phyloP scores from a whole-genome alignment of 2,888 invertebrate genomes.

The Gastracanthus pulcherrimus region DNA sequence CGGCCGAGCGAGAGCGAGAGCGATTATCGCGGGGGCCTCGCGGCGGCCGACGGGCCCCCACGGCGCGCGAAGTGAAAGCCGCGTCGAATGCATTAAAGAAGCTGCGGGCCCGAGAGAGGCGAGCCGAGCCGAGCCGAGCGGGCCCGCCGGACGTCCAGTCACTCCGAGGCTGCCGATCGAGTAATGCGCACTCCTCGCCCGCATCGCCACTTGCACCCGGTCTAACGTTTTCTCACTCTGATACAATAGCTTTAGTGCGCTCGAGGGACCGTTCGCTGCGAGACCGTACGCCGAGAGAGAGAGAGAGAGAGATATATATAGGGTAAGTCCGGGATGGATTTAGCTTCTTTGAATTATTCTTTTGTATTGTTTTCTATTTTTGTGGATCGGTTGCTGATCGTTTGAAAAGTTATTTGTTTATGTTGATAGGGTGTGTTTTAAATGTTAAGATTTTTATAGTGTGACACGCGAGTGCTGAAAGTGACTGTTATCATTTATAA shows the following conservation, averaged over 20 bases:
- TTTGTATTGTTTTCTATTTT: neutral
- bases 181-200: conserved; percentile 61
- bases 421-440: neutral
- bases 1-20: conserved; percentile 8
- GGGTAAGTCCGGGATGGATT: neutral
- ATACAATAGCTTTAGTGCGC: too few relatives aligned
- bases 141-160: conserved; percentile 67
- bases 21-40: neutral
- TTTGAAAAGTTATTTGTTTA: neutral
- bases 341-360: neutral
- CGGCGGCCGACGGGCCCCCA: neutral
- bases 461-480: neutral
- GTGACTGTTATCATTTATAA: neutral
- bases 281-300: too few relatives aligned
- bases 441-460: neutral
- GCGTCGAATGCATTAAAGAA: conserved; percentile 71
- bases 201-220: conserved; percentile 2
- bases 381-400: neutral
- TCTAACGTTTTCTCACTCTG: too few relatives aligned
- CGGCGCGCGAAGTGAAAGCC: conserved; percentile 71
- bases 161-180: conserved; percentile 74
- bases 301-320: too few relatives aligned
- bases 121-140: conserved; percentile 54
- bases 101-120: conserved; percentile 61
- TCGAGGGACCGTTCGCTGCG: too few relatives aligned